Evolutionary conservation across 2,113 vertebrate genomes (phyloP).

Genomic region (Silurus asotus): DNA sequence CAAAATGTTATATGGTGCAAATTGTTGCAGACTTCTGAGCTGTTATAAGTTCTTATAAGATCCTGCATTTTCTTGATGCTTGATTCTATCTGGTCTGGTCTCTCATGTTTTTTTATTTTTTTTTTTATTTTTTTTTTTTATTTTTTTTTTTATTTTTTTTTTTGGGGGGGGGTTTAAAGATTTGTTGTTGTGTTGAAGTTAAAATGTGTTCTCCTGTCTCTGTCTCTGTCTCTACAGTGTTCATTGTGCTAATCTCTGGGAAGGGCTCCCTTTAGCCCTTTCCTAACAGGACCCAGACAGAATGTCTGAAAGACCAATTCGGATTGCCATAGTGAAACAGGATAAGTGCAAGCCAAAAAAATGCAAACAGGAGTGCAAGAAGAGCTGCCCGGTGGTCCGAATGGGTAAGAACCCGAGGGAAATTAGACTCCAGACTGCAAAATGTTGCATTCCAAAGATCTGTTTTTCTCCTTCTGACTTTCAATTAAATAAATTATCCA

Average conservation of each 20-base stretch:
- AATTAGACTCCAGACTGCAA: not conserved
- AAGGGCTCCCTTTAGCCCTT: conserved; percentile 1
- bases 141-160: not conserved
- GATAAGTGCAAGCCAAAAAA: conserved; percentile 99
- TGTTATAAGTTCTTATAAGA: too few relatives aligned
- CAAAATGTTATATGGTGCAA: too few relatives aligned
- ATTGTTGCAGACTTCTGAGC: too few relatives aligned
- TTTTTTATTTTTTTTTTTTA: not conserved
- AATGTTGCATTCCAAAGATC: not conserved
- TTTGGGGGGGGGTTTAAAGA: not conserved
- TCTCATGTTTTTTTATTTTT: not conserved
- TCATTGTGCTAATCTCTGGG: not conserved
- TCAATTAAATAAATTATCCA: not conserved
- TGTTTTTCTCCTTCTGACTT: not conserved
- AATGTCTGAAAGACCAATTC: conserved; percentile 97
- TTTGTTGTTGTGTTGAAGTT: not conserved
- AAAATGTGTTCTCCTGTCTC: not conserved
- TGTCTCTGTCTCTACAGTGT: conserved; percentile 10
- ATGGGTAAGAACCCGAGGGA: conserved; percentile 83
- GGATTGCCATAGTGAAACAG: conserved; percentile 97
- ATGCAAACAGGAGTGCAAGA: conserved; percentile 97
- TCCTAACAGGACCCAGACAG: not conserved
- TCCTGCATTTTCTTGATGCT: not conserved
- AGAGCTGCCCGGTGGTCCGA: conserved; percentile 95
- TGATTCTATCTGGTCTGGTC: too few relatives aligned